These are phyloP conservation scores for Lepidostoma basale DNA, from an alignment of 1,140 invertebrate genomes.

Conservation along the genomic window DNA sequence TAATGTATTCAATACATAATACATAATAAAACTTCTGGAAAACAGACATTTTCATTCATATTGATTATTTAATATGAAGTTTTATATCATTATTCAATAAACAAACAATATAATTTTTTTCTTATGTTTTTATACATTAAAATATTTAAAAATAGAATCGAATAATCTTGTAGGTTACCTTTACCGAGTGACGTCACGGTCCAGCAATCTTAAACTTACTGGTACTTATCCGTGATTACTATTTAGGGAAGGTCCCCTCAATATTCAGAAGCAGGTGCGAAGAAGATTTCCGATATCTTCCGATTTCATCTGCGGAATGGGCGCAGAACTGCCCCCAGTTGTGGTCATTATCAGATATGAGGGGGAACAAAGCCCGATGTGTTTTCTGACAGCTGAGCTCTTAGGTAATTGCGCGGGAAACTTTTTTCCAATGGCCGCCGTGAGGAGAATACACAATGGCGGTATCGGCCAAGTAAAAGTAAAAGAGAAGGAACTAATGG, in stretches of 20 bases:
- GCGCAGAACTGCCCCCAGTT: background rate
- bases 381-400: constrained; percentile 62
- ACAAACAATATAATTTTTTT: too few species aligned
- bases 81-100: too few species aligned
- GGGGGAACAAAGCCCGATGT: constrained; percentile 58
- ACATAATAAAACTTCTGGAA: too few species aligned
- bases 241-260: background rate
- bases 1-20: too few species aligned
- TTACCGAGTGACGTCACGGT: too few species aligned
- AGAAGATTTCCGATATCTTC: too few species aligned
- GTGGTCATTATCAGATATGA: constrained; percentile 17
- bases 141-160: too few species aligned
- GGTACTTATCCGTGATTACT: background rate
- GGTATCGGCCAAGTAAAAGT: background rate
- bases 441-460: constrained; percentile 56
- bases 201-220: background rate
- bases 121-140: too few species aligned
- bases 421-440: constrained; percentile 59
- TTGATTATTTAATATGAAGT: too few species aligned
- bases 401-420: constrained; percentile 63
- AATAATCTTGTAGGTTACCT: too few species aligned
- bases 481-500: too few species aligned
- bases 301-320: constrained; percentile 6
- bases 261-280: constrained; percentile 13
- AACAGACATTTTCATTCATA: too few species aligned